These are phyloP conservation scores for Acrobasis suavella DNA, from an alignment of 2,888 invertebrate genomes.

Conservation along the genomic window DNA sequence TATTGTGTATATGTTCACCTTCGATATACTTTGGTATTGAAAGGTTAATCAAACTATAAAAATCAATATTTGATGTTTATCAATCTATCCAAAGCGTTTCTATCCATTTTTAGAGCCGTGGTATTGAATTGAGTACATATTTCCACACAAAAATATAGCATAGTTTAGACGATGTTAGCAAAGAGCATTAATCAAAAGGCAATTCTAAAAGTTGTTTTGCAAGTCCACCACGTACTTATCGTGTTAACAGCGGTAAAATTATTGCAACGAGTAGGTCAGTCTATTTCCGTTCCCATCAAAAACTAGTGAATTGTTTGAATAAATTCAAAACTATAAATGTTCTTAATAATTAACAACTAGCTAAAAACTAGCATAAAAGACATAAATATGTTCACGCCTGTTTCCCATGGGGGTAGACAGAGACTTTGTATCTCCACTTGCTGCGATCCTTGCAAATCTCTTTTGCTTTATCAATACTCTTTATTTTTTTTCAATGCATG, in stretches of 20 bases:
- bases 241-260: slow-evolving; percentile 45
- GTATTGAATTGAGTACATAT: background rate
- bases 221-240: slow-evolving; percentile 21
- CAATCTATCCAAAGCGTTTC: too few relatives aligned
- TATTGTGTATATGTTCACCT: too few relatives aligned
- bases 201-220: slow-evolving; percentile 22
- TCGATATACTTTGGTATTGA: too few relatives aligned
- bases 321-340: slow-evolving; percentile 15
- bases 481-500: too few relatives aligned
- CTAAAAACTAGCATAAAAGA: background rate
- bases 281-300: slow-evolving; percentile 57
- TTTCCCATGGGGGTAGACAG: too few relatives aligned
- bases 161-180: background rate
- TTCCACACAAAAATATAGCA: background rate
- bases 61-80: too few relatives aligned
- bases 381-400: too few relatives aligned
- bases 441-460: too few relatives aligned
- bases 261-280: slow-evolving; percentile 53
- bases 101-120: too few relatives aligned
- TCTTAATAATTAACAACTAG: background rate
- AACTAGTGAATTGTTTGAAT: slow-evolving; percentile 28
- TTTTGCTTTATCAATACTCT: too few relatives aligned
- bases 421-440: too few relatives aligned
- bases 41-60: too few relatives aligned
- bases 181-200: slow-evolving; percentile 1